These are phyloP conservation scores for Gephyroberyx darwinii DNA, from an alignment of 2,797 vertebrate genomes.

Conservation along the genomic window DNA sequence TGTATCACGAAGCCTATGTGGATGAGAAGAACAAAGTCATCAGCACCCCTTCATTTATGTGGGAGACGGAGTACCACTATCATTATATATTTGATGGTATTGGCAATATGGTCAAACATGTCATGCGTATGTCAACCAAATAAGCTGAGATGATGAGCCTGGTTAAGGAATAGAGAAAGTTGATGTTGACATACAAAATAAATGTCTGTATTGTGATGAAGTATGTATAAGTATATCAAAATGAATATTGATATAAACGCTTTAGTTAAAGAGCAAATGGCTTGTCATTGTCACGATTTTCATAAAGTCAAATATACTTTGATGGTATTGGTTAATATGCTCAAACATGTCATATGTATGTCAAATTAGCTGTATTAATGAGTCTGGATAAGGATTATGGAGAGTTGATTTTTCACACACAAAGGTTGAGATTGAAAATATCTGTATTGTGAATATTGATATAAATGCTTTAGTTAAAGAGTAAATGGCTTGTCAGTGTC, in stretches of 20 bases:
- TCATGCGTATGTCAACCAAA: slow-evolving; percentile 79
- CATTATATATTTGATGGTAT: slow-evolving; percentile 83
- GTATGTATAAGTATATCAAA: too few species aligned
- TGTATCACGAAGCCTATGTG: slow-evolving; percentile 75
- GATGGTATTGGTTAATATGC: slow-evolving; percentile 48
- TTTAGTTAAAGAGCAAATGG: slow-evolving; percentile 50
- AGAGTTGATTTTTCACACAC: background rate
- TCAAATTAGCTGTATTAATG: slow-evolving; percentile 43
- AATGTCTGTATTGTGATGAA: slow-evolving; percentile 40
- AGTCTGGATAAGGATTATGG: slow-evolving; percentile 7
- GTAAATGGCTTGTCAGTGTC: too few species aligned
- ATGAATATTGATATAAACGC: slow-evolving; percentile 51
- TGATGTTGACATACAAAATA: slow-evolving; percentile 4
- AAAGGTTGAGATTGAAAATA: too few species aligned
- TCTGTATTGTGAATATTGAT: too few species aligned
- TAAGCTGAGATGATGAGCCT: slow-evolving; percentile 46
- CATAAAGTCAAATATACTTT: slow-evolving; percentile 14
- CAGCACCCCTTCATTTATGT: slow-evolving; percentile 82
- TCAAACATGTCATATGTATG: slow-evolving; percentile 56
- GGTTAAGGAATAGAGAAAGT: slow-evolving; percentile 33
- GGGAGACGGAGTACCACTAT: slow-evolving; percentile 81
- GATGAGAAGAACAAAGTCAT: slow-evolving; percentile 84
- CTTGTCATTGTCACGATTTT: slow-evolving; percentile 12
- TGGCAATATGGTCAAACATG: slow-evolving; percentile 82
- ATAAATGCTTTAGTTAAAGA: too few species aligned